These are phyloP conservation scores for Tachypleus tridentatus DNA, from an alignment of 1,140 invertebrate species.

Conservation along the genomic window DNA sequence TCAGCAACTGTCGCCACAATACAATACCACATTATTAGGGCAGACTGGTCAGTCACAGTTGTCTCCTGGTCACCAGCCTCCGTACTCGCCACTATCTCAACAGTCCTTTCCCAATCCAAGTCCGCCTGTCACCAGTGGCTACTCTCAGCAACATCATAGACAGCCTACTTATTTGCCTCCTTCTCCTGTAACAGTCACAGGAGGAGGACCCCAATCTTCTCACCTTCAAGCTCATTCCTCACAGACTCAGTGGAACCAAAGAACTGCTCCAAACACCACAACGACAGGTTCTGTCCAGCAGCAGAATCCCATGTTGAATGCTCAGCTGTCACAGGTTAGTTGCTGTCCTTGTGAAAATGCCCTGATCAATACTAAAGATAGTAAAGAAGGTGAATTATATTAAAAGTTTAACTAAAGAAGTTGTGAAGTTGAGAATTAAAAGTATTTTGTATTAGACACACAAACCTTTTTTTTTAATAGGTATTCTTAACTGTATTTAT, in stretches of 20 bases:
- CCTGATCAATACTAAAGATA: too few species aligned
- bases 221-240: background rate
- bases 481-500: background rate
- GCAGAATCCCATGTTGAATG: slow-evolving; percentile 19
- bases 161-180: slow-evolving; percentile 27
- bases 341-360: too few species aligned
- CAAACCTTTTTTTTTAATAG: background rate
- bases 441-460: background rate
- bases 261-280: slow-evolving; percentile 8
- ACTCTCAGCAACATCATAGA: slow-evolving; percentile 29
- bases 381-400: too few species aligned
- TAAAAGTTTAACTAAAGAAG: too few species aligned
- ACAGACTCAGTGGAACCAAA: slow-evolving; percentile 10
- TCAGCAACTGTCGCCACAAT: slow-evolving; percentile 50
- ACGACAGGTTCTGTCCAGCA: slow-evolving; percentile 7
- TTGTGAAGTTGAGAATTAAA: too few species aligned
- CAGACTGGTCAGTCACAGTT: slow-evolving; percentile 4
- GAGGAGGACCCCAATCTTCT: slow-evolving; percentile 4
- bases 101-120: background rate
- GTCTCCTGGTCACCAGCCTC: too few species aligned
- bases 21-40: slow-evolving; percentile 28
- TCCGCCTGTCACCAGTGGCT: slow-evolving; percentile 2
- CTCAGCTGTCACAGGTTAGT: slow-evolving; percentile 8
- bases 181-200: slow-evolving; percentile 10
- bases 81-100: too few species aligned